These are phyloP conservation scores for Bellardia bayeri DNA, from an alignment of 2,888 invertebrate species.

Conservation along the genomic window DNA sequence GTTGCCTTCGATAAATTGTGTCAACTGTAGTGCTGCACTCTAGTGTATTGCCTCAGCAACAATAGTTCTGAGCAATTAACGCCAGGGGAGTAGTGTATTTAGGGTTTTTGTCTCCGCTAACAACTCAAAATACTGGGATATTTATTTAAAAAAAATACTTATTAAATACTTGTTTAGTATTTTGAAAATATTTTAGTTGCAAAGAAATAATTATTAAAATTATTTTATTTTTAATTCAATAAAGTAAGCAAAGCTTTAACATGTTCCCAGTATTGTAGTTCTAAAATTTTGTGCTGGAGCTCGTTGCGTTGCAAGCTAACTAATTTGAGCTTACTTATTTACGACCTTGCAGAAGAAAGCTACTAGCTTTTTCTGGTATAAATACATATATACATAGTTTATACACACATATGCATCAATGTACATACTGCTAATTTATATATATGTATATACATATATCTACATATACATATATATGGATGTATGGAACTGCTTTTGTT, in stretches of 20 bases:
- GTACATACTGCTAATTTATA: too few species aligned
- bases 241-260: background rate
- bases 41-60: slow-evolving; percentile 69
- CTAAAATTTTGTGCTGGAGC: background rate
- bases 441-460: too few species aligned
- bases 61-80: background rate
- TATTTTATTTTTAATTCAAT: background rate
- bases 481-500: background rate
- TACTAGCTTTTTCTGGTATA: background rate
- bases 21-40: slow-evolving; percentile 63
- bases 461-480: too few species aligned
- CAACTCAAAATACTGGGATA: slow-evolving; percentile 44
- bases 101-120: slow-evolving; percentile 47
- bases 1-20: slow-evolving; percentile 25
- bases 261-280: slow-evolving; percentile 33
- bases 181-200: too few species aligned
- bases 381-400: background rate
- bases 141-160: background rate
- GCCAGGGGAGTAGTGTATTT: background rate
- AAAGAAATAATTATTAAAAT: background rate
- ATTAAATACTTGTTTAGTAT: background rate
- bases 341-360: slow-evolving; percentile 54
- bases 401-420: too few species aligned
- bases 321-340: background rate
- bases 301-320: background rate